Conservation (phyloP, 2,888 invertebrate species). For the Operophtera brumata region DNA sequence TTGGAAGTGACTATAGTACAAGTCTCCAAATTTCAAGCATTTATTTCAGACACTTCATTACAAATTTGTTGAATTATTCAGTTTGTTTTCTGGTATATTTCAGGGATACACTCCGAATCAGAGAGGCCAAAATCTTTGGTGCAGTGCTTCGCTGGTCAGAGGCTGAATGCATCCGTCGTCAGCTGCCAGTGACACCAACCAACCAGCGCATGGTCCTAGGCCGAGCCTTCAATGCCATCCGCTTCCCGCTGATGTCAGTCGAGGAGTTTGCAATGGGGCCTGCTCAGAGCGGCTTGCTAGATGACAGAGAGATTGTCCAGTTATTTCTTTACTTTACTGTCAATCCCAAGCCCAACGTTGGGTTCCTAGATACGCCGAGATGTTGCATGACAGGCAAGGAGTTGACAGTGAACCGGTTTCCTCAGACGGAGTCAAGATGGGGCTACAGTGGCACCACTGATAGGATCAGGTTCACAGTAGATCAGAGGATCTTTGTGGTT, state of each 20-base stretch:
- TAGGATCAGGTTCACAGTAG: slow-evolving; percentile 89
- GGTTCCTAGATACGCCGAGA: slow-evolving; percentile 85
- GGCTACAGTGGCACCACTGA: slow-evolving; percentile 92
- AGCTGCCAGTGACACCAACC: slow-evolving; percentile 82
- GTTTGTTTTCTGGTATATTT: slow-evolving; percentile 25
- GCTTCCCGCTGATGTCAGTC: slow-evolving; percentile 91
- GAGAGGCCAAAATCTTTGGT: slow-evolving; percentile 89
- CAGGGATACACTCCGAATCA: slow-evolving; percentile 88
- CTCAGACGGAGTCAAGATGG: slow-evolving; percentile 89
- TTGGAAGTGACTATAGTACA: slow-evolving; percentile 15
- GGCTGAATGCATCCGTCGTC: slow-evolving; percentile 86
- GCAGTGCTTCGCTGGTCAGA: slow-evolving; percentile 88
- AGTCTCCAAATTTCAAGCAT: slow-evolving; percentile 2
- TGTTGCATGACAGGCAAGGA: slow-evolving; percentile 91
- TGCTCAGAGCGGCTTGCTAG: slow-evolving; percentile 87
- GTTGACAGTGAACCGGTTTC: slow-evolving; percentile 85
- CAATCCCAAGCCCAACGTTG: slow-evolving; percentile 88
- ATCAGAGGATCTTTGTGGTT: slow-evolving; percentile 89
- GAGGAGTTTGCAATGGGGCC: slow-evolving; percentile 91
- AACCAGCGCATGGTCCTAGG: slow-evolving; percentile 86
- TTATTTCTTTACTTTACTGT: slow-evolving; percentile 86
- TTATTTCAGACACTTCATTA: too few species aligned
- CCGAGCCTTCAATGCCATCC: slow-evolving; percentile 84
- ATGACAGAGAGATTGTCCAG: slow-evolving; percentile 88
- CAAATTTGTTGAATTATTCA: too few species aligned